phyloP scores from a whole-genome alignment of 2,797 vertebrate species.

The Halcyon leucocephala region DNA sequence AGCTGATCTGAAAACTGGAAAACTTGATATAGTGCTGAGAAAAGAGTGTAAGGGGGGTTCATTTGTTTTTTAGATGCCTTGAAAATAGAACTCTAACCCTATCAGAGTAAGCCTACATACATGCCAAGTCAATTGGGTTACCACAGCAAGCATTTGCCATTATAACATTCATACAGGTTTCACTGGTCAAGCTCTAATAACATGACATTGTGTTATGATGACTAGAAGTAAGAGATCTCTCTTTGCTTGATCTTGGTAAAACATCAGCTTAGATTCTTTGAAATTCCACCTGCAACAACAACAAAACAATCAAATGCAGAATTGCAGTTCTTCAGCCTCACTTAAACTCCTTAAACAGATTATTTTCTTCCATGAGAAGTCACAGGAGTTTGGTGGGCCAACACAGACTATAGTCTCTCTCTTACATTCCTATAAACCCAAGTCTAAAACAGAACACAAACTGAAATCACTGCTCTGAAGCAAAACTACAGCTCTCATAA shows the following conservation, averaged over 20 bases:
- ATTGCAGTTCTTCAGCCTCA: neutral
- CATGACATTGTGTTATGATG: neutral
- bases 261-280: neutral
- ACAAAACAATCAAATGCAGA: neutral
- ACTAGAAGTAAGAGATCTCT: neutral
- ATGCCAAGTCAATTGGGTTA: neutral
- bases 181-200: neutral
- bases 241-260: neutral
- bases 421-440: neutral
- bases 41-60: accelerated
- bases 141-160: neutral
- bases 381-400: neutral
- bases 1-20: neutral
- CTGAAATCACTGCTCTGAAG: neutral
- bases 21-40: neutral
- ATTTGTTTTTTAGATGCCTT: neutral
- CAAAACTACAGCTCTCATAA: neutral
- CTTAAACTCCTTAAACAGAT: neutral
- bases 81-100: neutral
- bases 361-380: neutral
- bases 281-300: neutral
- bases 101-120: neutral
- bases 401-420: neutral
- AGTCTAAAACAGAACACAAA: neutral
- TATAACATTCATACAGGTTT: neutral